Conservation (phyloP, 2,888 invertebrate genomes). For the Phortica okadai region DNA sequence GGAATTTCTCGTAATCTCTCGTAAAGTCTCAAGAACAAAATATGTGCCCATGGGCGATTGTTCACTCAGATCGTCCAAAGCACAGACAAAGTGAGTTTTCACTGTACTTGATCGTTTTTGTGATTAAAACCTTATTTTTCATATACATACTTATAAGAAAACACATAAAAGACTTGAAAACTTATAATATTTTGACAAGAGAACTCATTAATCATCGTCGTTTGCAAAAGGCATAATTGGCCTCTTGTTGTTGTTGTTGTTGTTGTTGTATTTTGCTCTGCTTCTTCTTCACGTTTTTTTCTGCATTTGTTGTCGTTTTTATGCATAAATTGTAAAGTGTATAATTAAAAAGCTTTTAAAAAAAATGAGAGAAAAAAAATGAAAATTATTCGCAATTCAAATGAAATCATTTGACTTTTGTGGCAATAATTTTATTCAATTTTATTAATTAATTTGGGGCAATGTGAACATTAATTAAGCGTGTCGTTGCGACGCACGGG, state of each 20-base stretch:
- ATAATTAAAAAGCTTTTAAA: slow-evolving; percentile 22
- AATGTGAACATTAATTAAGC: slow-evolving; percentile 67
- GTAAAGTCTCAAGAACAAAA: too few species aligned
- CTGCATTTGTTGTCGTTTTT: neutral
- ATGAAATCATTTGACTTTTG: neutral
- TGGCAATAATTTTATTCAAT: slow-evolving; percentile 13
- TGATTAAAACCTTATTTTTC: too few species aligned
- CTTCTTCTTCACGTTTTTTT: neutral
- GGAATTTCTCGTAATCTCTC: too few species aligned
- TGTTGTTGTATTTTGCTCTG: neutral
- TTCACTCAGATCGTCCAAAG: too few species aligned
- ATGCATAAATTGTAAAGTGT: slow-evolving; percentile 27
- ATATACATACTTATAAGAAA: too few species aligned
- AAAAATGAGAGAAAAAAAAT: neutral
- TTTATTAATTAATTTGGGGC: slow-evolving; percentile 66
- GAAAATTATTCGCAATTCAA: neutral
- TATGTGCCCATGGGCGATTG: too few species aligned
- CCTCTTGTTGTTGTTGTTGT: neutral
- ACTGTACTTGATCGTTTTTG: too few species aligned
- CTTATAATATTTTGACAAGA: slow-evolving; percentile 7
- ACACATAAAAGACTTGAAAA: neutral
- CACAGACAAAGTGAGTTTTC: too few species aligned
- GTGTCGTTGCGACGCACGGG: slow-evolving; percentile 52
- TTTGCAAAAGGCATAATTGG: slow-evolving; percentile 9
- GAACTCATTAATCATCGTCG: slow-evolving; percentile 13